phyloP scores from a whole-genome alignment of 2,888 invertebrate genomes.

The Oscheius sp. region DNA sequence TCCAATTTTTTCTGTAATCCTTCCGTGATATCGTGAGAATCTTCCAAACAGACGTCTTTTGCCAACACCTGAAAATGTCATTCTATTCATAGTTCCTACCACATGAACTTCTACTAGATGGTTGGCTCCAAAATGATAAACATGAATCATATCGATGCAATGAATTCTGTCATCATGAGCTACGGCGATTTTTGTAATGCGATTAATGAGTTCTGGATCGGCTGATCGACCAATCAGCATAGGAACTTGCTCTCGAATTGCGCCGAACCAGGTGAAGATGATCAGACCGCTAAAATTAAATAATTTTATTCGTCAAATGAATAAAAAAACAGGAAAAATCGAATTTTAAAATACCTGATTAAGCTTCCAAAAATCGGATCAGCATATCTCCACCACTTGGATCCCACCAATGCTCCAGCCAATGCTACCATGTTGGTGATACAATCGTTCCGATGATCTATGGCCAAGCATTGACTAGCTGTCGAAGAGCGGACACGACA shows the following conservation, averaged over 20 bases:
- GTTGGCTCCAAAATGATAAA: slow-evolving; percentile 73
- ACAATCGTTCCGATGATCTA: slow-evolving; percentile 73
- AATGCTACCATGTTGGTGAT: slow-evolving; percentile 72
- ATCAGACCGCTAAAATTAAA: slow-evolving; percentile 42
- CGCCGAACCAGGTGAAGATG: slow-evolving; percentile 54
- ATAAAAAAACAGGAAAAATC: neutral
- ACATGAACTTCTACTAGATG: slow-evolving; percentile 70
- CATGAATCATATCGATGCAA: slow-evolving; percentile 72
- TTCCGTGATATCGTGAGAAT: slow-evolving; percentile 72
- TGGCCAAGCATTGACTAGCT: slow-evolving; percentile 66
- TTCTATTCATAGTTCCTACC: slow-evolving; percentile 48
- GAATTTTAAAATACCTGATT: slow-evolving; percentile 59
- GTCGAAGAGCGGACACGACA: slow-evolving; percentile 49
- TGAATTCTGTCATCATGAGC: slow-evolving; percentile 57
- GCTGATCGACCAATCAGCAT: slow-evolving; percentile 55
- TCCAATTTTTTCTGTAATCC: slow-evolving; percentile 71
- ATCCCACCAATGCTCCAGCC: slow-evolving; percentile 72
- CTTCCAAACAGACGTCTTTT: slow-evolving; percentile 71
- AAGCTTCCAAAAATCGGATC: slow-evolving; percentile 74
- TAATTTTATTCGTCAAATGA: neutral
- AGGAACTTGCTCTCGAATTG: slow-evolving; percentile 56
- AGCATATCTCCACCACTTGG: slow-evolving; percentile 71
- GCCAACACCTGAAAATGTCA: slow-evolving; percentile 60
- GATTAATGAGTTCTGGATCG: slow-evolving; percentile 50
- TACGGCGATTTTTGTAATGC: slow-evolving; percentile 56